Evolutionary conservation across 2,797 vertebrate genomes (phyloP), one percentile per base, ranked within the genome.

Genomic region (Falco naumanni): DNA sequence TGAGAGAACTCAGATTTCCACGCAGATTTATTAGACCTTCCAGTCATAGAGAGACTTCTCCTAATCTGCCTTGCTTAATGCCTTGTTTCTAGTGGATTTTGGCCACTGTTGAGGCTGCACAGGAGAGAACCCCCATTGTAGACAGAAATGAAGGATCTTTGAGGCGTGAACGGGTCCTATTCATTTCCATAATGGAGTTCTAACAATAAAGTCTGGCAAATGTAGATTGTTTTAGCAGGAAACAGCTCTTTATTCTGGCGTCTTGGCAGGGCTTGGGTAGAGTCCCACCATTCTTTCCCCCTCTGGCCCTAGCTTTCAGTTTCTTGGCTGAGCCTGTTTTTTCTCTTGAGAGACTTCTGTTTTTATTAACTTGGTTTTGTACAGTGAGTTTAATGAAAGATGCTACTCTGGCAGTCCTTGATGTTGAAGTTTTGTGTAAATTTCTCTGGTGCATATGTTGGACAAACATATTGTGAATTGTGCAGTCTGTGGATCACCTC

Each of bases 191-290:
- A 84, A 93, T 88, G 65, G 72, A 91, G n/a, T 93, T 91, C 80
- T 94, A 95, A 95, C 94, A 96, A 79, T 87, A 63, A 95, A 93
- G 74, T 80, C 74, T 95, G 91, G 77, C 88, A 94, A 94, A 68
- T 20, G 12, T 25, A 66, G 89, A 37, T 66, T 82, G 51, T 91
- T 93, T 89, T 93, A 95, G 89, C 77, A 94, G 93, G 85, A 96
- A 91, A 74, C 83, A 86, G 77, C 66, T 51, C 77, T 94, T 95
- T 76, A 76, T 95, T 96, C 90, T 87, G 70, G 70, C 48, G 1
- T 95, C 74, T 95, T 95, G 96, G 84, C 90, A 91, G 91, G 66
- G 8, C 66, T 96, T 97, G 96, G 95, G 74, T 95, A 84, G 90
- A 93, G 51, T 96, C 95, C 96, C 90, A 92, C 86, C 56, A 95